These are phyloP conservation scores for Leptogaster cylindrica DNA, from an alignment of 2,888 invertebrate genomes.

Conservation along the genomic window DNA sequence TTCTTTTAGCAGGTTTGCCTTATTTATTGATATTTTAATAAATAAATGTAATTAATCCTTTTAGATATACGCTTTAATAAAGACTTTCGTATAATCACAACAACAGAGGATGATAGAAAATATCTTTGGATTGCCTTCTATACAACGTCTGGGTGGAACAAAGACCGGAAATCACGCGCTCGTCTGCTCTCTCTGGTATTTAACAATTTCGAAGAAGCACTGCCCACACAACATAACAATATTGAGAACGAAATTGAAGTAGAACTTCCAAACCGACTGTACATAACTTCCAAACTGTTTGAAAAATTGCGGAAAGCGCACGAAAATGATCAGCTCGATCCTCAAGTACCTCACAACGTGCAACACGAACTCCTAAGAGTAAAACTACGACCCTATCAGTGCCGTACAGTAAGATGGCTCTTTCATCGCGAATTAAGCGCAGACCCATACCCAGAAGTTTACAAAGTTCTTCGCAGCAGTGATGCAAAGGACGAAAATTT, in stretches of 20 bases:
- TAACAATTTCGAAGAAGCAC: neutral
- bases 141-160: neutral
- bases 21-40: neutral
- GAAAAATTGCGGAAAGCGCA: conserved; percentile 51
- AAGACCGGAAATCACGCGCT: neutral
- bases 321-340: conserved; percentile 47
- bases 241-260: neutral
- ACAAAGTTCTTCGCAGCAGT: conserved; percentile 43
- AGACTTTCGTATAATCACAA: neutral
- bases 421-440: conserved; percentile 64
- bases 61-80: neutral
- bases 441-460: conserved; percentile 47
- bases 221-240: no score
- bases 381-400: conserved; percentile 69
- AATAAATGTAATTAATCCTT: neutral
- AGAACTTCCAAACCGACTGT: neutral
- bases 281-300: conserved; percentile 49
- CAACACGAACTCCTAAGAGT: conserved; percentile 63
- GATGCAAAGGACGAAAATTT: conserved; percentile 50
- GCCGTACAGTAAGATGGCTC: conserved; percentile 74
- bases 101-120: neutral
- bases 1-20: conserved; percentile 5
- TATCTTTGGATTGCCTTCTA: neutral
- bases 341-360: conserved; percentile 46
- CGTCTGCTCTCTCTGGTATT: neutral